These are phyloP conservation scores for Atta cephalotes DNA, from an alignment of 1,140 invertebrate species.

Conservation along the genomic window DNA sequence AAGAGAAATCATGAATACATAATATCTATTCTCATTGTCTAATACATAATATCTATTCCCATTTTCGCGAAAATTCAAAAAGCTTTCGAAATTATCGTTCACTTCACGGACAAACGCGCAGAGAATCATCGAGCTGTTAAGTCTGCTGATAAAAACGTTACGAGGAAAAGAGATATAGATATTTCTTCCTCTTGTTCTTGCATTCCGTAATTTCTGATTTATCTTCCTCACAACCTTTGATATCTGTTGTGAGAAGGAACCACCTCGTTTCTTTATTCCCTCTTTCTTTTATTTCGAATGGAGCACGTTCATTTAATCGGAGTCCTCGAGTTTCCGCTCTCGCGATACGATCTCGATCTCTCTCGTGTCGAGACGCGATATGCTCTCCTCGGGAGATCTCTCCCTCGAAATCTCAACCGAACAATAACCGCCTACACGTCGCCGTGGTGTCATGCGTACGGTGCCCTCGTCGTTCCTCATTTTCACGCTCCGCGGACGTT, in stretches of 20 bases:
- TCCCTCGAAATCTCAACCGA: slow-evolving; percentile 69
- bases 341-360: slow-evolving; percentile 61
- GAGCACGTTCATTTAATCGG: slow-evolving; percentile 59
- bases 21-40: neutral
- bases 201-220: slow-evolving; percentile 56
- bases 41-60: neutral
- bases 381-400: slow-evolving; percentile 54
- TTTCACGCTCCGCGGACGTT: slow-evolving; percentile 66
- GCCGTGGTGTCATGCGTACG: slow-evolving; percentile 22
- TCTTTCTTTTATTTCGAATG: slow-evolving; percentile 17
- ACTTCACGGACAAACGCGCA: slow-evolving; percentile 3
- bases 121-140: slow-evolving; percentile 7
- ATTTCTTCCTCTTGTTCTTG: neutral
- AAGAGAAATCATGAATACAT: neutral
- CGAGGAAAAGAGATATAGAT: neutral
- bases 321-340: slow-evolving; percentile 55
- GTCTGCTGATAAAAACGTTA: slow-evolving; percentile 32
- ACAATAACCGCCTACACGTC: slow-evolving; percentile 69
- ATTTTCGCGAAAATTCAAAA: neutral
- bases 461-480: slow-evolving; percentile 70
- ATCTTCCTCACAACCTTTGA: slow-evolving; percentile 35
- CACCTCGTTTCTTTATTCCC: neutral
- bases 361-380: slow-evolving; percentile 49
- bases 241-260: neutral
- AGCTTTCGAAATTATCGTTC: slow-evolving; percentile 54